Conservation (phyloP, 2,888 invertebrate species). For the Pseudococcus jackbeardsleyi region DNA sequence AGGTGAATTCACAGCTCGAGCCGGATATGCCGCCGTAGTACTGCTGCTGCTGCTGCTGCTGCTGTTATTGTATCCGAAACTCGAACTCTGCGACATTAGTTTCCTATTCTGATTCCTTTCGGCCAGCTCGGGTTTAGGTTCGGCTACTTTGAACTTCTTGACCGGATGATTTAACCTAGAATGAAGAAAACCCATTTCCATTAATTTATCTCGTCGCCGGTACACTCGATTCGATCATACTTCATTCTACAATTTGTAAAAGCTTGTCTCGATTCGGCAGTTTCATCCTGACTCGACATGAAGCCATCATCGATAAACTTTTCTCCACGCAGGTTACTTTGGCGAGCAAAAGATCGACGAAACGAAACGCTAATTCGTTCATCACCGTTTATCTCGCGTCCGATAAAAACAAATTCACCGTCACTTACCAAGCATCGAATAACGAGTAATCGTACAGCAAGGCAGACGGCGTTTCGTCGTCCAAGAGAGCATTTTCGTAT, state of each 20-base stretch:
- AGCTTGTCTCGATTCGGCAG: neutral
- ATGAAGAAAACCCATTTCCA: neutral
- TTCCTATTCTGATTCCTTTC: slow-evolving; percentile 56
- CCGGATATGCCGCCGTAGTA: neutral
- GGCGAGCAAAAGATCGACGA: slow-evolving; percentile 62
- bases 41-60: neutral
- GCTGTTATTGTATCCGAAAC: neutral
- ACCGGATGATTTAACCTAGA: slow-evolving; percentile 88
- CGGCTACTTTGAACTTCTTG: slow-evolving; percentile 83
- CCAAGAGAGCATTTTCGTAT: slow-evolving; percentile 82
- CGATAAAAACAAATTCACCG: neutral
- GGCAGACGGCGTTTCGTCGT: slow-evolving; percentile 82
- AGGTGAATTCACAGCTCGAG: slow-evolving; percentile 36
- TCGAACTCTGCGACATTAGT: neutral
- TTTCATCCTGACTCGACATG: neutral
- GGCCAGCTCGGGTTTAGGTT: slow-evolving; percentile 66
- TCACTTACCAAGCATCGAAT: slow-evolving; percentile 83
- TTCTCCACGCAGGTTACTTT: neutral
- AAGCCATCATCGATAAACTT: neutral
- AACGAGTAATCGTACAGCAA: slow-evolving; percentile 91
- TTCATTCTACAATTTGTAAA: neutral
- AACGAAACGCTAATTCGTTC: slow-evolving; percentile 13
- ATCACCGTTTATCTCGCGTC: slow-evolving; percentile 23
- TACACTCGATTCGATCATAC: neutral
- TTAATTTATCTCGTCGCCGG: neutral